Conservation (phyloP, 2,888 invertebrate genomes). For the Nomada flava region DNA sequence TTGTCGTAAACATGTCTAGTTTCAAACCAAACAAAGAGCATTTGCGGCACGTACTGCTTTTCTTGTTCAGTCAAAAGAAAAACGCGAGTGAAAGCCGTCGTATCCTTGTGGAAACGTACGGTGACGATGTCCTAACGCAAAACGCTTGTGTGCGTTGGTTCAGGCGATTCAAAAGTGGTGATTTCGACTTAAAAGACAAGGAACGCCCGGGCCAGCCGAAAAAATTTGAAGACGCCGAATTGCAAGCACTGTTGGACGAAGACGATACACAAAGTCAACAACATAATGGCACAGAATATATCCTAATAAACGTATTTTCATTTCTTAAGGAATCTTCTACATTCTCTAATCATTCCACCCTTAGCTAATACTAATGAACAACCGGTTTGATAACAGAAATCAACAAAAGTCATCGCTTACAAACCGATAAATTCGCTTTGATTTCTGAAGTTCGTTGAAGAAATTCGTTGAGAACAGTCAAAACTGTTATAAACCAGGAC, state of each 20-base stretch:
- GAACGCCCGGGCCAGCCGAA: background rate
- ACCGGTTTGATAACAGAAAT: too few species aligned
- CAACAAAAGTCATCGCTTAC: too few species aligned
- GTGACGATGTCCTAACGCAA: background rate
- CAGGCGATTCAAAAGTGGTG: too few species aligned
- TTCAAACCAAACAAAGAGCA: conserved; percentile 1
- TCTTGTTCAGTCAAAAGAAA: conserved; percentile 10
- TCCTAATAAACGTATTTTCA: too few species aligned
- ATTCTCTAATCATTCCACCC: too few species aligned
- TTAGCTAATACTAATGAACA: too few species aligned
- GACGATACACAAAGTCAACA: conserved; percentile 14
- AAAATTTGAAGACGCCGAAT: background rate
- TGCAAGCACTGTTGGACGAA: background rate
- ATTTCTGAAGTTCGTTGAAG: too few species aligned
- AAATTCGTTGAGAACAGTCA: too few species aligned
- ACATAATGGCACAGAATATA: background rate
- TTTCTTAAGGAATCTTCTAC: too few species aligned
- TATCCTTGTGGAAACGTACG: too few species aligned
- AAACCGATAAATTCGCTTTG: too few species aligned
- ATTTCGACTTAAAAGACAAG: background rate
- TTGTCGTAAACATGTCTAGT: conserved; percentile 6
- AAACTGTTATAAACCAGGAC: too few species aligned
- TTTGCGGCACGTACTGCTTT: background rate
- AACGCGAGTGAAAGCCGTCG: background rate
- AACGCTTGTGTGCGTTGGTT: conserved; percentile 1